Evolutionary conservation across 2,888 invertebrate species (phyloP), one percentile per base, ranked within the genome.

Genomic region (Morpho achilles): DNA sequence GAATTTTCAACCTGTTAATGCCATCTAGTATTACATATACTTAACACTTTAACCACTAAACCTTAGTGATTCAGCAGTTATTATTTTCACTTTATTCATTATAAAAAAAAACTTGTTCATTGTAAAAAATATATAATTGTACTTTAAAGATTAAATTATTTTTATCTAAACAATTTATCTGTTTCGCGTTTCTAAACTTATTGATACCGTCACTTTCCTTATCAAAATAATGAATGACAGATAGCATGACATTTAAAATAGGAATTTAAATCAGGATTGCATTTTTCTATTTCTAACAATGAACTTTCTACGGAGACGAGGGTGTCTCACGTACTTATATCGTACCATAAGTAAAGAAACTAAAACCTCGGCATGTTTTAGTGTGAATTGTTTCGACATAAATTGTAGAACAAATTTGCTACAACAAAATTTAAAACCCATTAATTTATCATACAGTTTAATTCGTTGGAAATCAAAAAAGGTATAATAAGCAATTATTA

Each of bases 381-480:
- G 45, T 45, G 44, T 59, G 42, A 51, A 10, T 54, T 54, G 52
- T 53, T 53, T 46, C 41, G 16, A 62, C 59, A 69, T 42, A 51
- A 64, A 41, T 52, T 58, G 48, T 48, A 44, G 47, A 44, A 22
- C 50, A 53, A 46, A 8, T 22, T 48, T 32, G 50, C 41, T 53
- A 42, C 7, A 51, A 41, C 8, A 41, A 22, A 59, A 48, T 75
- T 71, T 77, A 61, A 69, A 64, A 32, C 51, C 68, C 16, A 50
- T 50, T 56, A 72, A 64, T 58, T 52, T 66, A 55, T 64, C 50
- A 51, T 72, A 64, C 61, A 70, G 64, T 66, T 46, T 66, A 44
- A 59, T 74, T 55, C 79, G 87, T 41, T 68, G 67, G 61, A 87
- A 85, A 74, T 85, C 87, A 32, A 85, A 84, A 72, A 83, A 83